Percentiles rank a stretch among this genome's conserved stretches.
Evolutionary conservation across 2,113 vertebrate genomes (phyloP).

Genomic region (Tonatia bakeri): DNA sequence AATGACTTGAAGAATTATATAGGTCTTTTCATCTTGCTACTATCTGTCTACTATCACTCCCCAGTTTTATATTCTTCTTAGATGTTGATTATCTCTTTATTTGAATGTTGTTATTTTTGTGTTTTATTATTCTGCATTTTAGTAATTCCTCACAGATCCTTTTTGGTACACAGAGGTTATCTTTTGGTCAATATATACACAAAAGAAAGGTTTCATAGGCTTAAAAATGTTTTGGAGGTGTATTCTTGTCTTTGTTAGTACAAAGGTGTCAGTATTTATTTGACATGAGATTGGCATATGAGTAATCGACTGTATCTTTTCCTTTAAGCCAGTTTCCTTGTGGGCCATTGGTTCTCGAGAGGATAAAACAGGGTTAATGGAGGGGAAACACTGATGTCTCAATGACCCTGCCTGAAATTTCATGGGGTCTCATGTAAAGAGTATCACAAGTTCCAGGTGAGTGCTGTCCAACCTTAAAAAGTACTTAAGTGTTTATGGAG

Average conservation of each 20-base stretch:
- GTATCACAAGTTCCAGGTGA: not conserved
- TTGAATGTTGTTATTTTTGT: not conserved
- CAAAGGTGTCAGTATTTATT: not conserved
- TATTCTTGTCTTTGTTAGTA: not conserved
- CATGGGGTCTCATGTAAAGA: not conserved
- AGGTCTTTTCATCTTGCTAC: not conserved
- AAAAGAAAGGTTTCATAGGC: not conserved
- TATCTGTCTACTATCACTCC: not conserved
- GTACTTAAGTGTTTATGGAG: not conserved
- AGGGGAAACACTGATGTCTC: not conserved
- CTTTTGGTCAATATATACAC: not conserved
- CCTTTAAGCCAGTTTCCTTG: not conserved
- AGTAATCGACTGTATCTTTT: not conserved
- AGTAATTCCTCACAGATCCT: not conserved
- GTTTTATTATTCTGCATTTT: not conserved
- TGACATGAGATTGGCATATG: not conserved
- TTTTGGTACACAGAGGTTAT: not conserved
- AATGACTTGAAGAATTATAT: not conserved
- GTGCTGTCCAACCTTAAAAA: not conserved
- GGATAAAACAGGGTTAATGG: not conserved
- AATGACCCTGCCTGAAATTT: conserved; percentile 18
- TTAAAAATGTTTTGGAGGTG: not conserved
- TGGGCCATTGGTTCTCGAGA: not conserved
- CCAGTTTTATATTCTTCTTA: not conserved
- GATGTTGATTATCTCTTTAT: not conserved